Base-by-base conservation (phyloP, 1,140 invertebrate species). In the Galleria mellonella region DNA sequence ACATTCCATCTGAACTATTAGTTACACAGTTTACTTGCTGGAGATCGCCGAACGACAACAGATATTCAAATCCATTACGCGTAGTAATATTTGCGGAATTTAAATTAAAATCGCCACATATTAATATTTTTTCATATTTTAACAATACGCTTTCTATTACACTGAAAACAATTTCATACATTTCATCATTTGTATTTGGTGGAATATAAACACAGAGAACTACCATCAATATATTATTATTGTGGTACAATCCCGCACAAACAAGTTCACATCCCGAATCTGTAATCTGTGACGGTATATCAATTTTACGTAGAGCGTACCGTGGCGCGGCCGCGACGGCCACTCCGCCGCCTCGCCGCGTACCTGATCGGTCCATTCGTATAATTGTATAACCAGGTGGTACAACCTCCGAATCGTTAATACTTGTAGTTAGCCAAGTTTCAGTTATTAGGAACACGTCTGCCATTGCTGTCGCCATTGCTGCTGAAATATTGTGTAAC, bases 41-140 rank as follows among this genome's bases (percentile, higher is more conserved):
- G 40, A 62, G 51, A 37, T 33, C 51, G 39, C 58, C 47, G 43
- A 29, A 62, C 4, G 37, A 28, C 32, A 48, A 3, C 39, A 56
- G 49, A 45, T 29, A 62, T 40, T 56, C 51, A 35, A 42, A 53
- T 35, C 57, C 56, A 41, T 49, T 49, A 32, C 0, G 38, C 29
- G 50, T 10, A 36, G 39, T 45, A 27, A 37, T 5, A 8, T 17
- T 9, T 37, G 47, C 32, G 0, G 53, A 58, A 37, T 48, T 42
- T 23, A 61, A 47, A 48, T 61, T 61, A 46, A 52, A 53, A 41
- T 55, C 57, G 23, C 57, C 53, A 8, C 56, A 11, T n/a, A 56
- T 38, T 13, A 56, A 42, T 42, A 56, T 9, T 7, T 52, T 11
- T 7, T 17, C 45, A 43, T 53, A 59, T 15, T 29, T 51, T 47